Evolutionary conservation across 2,113 vertebrate species (phyloP).

Genomic region (Scomber japonicus): DNA sequence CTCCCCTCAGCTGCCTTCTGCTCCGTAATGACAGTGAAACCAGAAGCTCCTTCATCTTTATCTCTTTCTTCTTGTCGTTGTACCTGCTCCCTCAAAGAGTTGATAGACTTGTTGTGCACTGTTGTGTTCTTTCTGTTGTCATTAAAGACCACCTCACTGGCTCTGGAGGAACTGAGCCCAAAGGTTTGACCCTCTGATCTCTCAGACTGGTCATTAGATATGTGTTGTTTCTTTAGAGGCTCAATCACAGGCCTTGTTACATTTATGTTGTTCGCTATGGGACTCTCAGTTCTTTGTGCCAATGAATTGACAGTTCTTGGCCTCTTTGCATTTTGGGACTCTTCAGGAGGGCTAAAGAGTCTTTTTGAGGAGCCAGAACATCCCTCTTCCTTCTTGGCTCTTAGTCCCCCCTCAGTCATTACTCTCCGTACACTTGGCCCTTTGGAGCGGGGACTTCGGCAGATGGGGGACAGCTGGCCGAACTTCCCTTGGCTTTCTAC

Average conservation of each 20-base stretch:
- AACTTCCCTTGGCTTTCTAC: background rate
- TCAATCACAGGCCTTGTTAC: slow-evolving; percentile 4
- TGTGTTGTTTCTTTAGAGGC: background rate
- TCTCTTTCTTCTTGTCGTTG: background rate
- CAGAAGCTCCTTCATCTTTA: slow-evolving; percentile 15
- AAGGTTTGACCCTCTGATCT: background rate
- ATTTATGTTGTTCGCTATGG: background rate
- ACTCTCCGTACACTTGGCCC: slow-evolving; percentile 18
- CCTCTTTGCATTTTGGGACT: slow-evolving; percentile 70
- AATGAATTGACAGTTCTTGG: slow-evolving; percentile 42
- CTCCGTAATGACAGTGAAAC: slow-evolving; percentile 60
- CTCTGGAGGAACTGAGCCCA: background rate
- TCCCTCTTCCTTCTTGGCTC: slow-evolving; percentile 17
- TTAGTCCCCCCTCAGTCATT: slow-evolving; percentile 26
- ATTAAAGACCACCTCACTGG: background rate
- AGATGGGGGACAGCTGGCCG: slow-evolving; percentile 66
- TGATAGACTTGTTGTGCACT: background rate
- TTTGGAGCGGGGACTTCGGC: slow-evolving; percentile 66
- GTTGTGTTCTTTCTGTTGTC: background rate
- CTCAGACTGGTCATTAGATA: background rate
- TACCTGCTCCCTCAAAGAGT: slow-evolving; percentile 4
- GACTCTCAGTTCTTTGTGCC: background rate
- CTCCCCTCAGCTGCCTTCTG: slow-evolving; percentile 11
- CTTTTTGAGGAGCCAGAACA: slow-evolving; percentile 72
- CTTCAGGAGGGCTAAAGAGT: slow-evolving; percentile 72